Conservation (phyloP, 2,888 invertebrate genomes). For the Entomobrya multifasciata region DNA sequence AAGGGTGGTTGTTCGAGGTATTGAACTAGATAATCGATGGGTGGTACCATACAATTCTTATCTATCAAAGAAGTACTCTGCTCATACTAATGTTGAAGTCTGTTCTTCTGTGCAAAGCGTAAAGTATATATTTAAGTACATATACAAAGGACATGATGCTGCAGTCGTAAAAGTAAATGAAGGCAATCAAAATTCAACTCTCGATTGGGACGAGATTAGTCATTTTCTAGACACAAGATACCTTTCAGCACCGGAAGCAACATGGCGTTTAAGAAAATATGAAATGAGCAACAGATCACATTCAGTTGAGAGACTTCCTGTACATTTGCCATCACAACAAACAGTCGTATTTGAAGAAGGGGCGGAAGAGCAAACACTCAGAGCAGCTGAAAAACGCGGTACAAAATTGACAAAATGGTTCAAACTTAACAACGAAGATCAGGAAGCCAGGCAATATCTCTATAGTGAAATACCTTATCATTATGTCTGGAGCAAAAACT, state of each 20-base stretch:
- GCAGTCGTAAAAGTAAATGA: background rate
- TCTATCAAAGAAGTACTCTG: constrained; percentile 80
- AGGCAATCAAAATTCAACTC: background rate
- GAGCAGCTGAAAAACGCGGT: too few species aligned
- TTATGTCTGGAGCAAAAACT: constrained; percentile 45
- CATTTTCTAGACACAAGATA: constrained; percentile 80
- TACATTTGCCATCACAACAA: constrained; percentile 80
- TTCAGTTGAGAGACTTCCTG: constrained; percentile 80
- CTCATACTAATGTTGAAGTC: constrained; percentile 81
- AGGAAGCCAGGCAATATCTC: constrained; percentile 62
- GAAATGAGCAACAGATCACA: constrained; percentile 80
- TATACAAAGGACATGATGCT: constrained; percentile 74
- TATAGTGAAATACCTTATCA: constrained; percentile 78
- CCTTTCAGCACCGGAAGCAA: constrained; percentile 80
- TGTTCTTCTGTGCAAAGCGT: constrained; percentile 71
- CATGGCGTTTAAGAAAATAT: constrained; percentile 80
- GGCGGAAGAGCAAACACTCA: constrained; percentile 67
- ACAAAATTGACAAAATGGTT: constrained; percentile 80
- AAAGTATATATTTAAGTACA: constrained; percentile 79
- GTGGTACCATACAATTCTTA: constrained; percentile 81
- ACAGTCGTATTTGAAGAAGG: constrained; percentile 74
- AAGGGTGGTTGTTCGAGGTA: background rate
- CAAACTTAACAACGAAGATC: constrained; percentile 74
- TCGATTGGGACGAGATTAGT: constrained; percentile 80
- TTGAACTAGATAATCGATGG: constrained; percentile 80